Evolutionary conservation across 2,888 invertebrate genomes (phyloP).

Genomic region (Philaethria dido): DNA sequence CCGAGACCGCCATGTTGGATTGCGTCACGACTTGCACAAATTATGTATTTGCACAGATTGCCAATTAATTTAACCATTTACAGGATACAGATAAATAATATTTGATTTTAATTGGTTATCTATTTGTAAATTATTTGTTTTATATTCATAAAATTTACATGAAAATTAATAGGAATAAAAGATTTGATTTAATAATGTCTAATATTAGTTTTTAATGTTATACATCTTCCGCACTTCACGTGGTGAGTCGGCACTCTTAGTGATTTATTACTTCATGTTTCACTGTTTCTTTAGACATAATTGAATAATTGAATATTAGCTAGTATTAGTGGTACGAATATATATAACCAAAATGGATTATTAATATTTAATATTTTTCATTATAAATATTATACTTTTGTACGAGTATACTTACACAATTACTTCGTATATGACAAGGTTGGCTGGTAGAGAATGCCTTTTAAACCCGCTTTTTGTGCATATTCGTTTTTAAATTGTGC

Average conservation of each 20-base stretch:
- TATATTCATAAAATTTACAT: constrained; percentile 3
- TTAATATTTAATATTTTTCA: too few species aligned
- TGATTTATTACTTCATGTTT: neutral
- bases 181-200: neutral
- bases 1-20: constrained; percentile 44
- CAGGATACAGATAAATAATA: constrained; percentile 8
- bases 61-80: constrained; percentile 13
- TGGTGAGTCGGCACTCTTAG: neutral
- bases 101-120: constrained; percentile 6
- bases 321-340: too few species aligned
- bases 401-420: too few species aligned
- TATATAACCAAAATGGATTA: too few species aligned
- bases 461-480: too few species aligned
- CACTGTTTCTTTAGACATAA: neutral
- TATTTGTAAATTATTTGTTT: constrained; percentile 10
- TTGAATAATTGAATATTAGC: too few species aligned
- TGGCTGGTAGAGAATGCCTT: too few species aligned
- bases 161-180: neutral
- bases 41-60: constrained; percentile 26
- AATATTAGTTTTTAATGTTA: neutral
- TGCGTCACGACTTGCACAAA: constrained; percentile 37
- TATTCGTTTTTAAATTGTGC: too few species aligned
- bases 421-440: too few species aligned
- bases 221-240: neutral
- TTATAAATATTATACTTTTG: too few species aligned